Evolutionary conservation across 2,888 invertebrate species (phyloP).

Genomic region (Tortrix viridana): DNA sequence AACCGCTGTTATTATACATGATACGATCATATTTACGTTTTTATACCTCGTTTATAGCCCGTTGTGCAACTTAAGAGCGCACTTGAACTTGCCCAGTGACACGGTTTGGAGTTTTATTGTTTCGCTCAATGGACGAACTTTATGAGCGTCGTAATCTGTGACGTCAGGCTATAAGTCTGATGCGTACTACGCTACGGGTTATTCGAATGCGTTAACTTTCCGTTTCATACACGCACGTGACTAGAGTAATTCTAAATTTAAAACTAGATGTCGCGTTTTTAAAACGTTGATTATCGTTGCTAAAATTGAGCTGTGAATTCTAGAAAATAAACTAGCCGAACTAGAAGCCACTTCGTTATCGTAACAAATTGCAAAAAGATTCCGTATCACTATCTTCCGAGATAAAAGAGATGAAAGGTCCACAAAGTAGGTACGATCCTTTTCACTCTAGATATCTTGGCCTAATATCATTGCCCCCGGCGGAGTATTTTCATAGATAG

Average conservation of each 20-base stretch:
- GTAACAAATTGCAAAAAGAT: slow-evolving; percentile 27
- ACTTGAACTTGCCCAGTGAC: slow-evolving; percentile 83
- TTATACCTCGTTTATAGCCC: slow-evolving; percentile 77
- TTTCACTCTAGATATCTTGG: slow-evolving; percentile 63
- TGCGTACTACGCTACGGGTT: slow-evolving; percentile 64
- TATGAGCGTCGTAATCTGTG: slow-evolving; percentile 79
- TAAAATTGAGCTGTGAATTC: neutral
- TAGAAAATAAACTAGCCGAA: slow-evolving; percentile 7
- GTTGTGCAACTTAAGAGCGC: slow-evolving; percentile 80
- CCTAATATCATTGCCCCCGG: slow-evolving; percentile 74
- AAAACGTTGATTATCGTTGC: too few relatives aligned
- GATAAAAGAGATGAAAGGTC: slow-evolving; percentile 39
- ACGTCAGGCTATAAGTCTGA: slow-evolving; percentile 65
- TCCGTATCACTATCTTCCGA: slow-evolving; percentile 30
- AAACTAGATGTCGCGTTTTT: slow-evolving; percentile 26
- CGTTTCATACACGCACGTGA: slow-evolving; percentile 56
- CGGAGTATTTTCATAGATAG: slow-evolving; percentile 63
- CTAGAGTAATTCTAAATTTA: slow-evolving; percentile 39
- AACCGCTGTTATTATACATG: slow-evolving; percentile 60
- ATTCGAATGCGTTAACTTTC: slow-evolving; percentile 69
- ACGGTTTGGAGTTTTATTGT: slow-evolving; percentile 82
- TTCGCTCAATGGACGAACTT: slow-evolving; percentile 79
- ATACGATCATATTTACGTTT: slow-evolving; percentile 68
- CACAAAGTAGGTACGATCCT: slow-evolving; percentile 43
- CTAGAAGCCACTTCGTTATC: slow-evolving; percentile 18